phyloP scores from a whole-genome alignment of 2,888 invertebrate genomes.

The Drosophila quinaria region DNA sequence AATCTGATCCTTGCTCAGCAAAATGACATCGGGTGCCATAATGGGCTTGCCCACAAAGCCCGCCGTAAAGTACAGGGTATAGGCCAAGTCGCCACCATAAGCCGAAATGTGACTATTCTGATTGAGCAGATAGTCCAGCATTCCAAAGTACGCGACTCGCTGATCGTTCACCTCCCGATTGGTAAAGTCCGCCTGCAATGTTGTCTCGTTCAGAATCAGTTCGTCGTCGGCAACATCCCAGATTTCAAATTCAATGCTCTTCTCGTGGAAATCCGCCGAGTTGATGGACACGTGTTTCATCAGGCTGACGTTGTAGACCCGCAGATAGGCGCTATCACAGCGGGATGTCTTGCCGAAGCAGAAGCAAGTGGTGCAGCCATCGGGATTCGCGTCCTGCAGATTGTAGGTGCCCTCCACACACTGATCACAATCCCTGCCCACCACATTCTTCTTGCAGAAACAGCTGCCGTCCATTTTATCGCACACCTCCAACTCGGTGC shows the following conservation, averaged over 20 bases:
- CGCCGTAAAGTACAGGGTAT: slow-evolving; percentile 90
- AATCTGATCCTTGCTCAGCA: slow-evolving; percentile 90
- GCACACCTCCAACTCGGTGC: slow-evolving; percentile 94
- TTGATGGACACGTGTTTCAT: slow-evolving; percentile 80
- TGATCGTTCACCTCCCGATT: slow-evolving; percentile 77
- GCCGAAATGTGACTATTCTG: slow-evolving; percentile 92
- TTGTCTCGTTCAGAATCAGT: slow-evolving; percentile 84
- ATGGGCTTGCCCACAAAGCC: slow-evolving; percentile 88
- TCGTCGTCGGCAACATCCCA: slow-evolving; percentile 81
- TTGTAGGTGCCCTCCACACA: slow-evolving; percentile 97
- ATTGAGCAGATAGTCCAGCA: slow-evolving; percentile 83
- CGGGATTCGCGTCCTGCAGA: slow-evolving; percentile 92
- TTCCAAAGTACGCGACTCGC: slow-evolving; percentile 84
- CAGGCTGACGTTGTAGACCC: slow-evolving; percentile 84
- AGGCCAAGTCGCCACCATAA: slow-evolving; percentile 94
- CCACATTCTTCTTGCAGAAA: slow-evolving; percentile 91
- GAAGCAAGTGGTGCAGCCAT: slow-evolving; percentile 98
- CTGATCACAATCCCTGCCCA: slow-evolving; percentile 92
- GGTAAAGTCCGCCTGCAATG: slow-evolving; percentile 83
- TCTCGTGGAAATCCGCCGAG: slow-evolving; percentile 72
- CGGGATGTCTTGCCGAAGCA: slow-evolving; percentile 97
- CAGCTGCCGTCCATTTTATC: slow-evolving; percentile 90
- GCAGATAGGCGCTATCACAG: slow-evolving; percentile 92
- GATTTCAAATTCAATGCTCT: slow-evolving; percentile 74
- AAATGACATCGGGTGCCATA: slow-evolving; percentile 92